Evolutionary conservation across 2,797 vertebrate species (phyloP).

Genomic region (Anguilla megastoma): DNA sequence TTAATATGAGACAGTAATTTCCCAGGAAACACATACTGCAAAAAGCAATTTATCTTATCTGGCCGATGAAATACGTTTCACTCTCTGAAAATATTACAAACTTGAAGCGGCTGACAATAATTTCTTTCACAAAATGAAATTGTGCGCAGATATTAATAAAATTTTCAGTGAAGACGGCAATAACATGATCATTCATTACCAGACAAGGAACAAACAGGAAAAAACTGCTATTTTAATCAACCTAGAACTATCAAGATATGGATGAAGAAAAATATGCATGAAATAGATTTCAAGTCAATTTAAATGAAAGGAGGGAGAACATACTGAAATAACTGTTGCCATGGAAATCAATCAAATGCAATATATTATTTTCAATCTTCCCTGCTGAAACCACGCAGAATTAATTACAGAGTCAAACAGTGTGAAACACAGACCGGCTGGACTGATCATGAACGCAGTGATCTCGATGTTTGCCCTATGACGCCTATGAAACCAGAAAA

Average conservation of each 20-base stretch:
- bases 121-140: slow-evolving; percentile 16
- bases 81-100: not conserved
- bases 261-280: not conserved
- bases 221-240: slow-evolving; percentile 6
- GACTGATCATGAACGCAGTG: not conserved
- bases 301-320: not conserved
- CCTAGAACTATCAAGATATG: not conserved
- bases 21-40: slow-evolving; percentile 1
- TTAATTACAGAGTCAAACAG: not conserved
- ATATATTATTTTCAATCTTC: not conserved
- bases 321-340: not conserved
- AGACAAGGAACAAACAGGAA: not conserved
- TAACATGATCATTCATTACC: not conserved
- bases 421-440: not conserved
- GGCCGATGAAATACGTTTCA: slow-evolving; percentile 23
- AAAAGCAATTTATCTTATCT: not conserved
- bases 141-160: not conserved
- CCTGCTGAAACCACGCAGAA: not conserved
- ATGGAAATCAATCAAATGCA: not conserved
- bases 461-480: not conserved
- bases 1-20: slow-evolving; percentile 25
- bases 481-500: not conserved
- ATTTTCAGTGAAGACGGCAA: not conserved
- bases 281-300: not conserved
- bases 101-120: slow-evolving; percentile 4